Evolutionary conservation across 2,888 invertebrate genomes (phyloP), one percentile per base, ranked within the genome.

Genomic region (Archips xylosteana): DNA sequence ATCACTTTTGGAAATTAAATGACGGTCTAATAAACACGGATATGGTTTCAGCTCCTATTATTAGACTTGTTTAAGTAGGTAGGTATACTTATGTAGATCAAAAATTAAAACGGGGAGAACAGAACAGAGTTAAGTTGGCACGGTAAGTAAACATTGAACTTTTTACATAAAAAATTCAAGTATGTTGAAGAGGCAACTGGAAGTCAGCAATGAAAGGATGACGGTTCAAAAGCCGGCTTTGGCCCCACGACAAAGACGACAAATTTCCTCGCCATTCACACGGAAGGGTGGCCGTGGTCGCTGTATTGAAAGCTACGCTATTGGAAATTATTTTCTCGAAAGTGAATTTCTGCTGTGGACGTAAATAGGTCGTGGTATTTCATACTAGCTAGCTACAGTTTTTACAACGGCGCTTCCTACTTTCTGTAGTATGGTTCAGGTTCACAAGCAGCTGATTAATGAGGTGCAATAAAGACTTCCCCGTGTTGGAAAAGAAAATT

Each of bases 281-380:
- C 81, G 83, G 84, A 85, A 84, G 84, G 84, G 78, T 80, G 82
- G 78, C 79, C 80, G 78, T 81, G 82, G 79, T 78, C 80, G 79
- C 79, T 77, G 80, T 81, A 83, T 81, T 79, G 82, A 80, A 79
- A 80, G 81, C 71, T 75, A 77, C 81, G 82, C 84, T 84, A 87
- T 89, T 88, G 86, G 88, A 87, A 90, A 89, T 90, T 85, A 89
- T 90, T 89, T 75, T 87, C 85, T 84, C 82, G 76, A 81, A 82
- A 84, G 84, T 83, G 83, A 86, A 83, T 85, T 82, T 85, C 89
- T 91, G 90, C 81, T 78, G 68, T 73, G 77, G 89, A 91, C 91
- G 81, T 88, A 91, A 90, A 83, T 91, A 86, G 92, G 92, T 88
- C 91, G 84, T 80, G 81, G 79, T 88, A 84, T 86, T 91, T 91